A percentile compares a stretch with the other conserved stretches of the same genome.
Conservation (phyloP, 1,140 invertebrate genomes). For the Pygmarrhopalites habei region DNA sequence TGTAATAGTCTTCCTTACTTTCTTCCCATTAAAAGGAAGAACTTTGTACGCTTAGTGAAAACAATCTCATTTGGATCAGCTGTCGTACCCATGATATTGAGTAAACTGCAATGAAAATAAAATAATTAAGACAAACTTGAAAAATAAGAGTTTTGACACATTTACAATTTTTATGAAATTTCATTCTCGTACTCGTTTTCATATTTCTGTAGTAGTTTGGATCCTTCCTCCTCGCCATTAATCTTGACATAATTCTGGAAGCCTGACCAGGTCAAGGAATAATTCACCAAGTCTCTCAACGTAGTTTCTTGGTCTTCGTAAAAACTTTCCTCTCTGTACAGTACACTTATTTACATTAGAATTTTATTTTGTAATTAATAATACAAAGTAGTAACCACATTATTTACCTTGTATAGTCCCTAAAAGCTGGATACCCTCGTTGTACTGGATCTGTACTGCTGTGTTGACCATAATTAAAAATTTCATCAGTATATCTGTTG, state of each 20-base stretch:
- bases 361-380: too few relatives aligned
- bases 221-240: slow-evolving; percentile 22
- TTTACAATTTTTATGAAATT: too few relatives aligned
- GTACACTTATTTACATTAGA: too few relatives aligned
- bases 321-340: slow-evolving; percentile 31
- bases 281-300: slow-evolving; percentile 19
- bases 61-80: too few relatives aligned
- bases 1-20: too few relatives aligned
- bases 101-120: too few relatives aligned
- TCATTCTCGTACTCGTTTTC: slow-evolving; percentile 19
- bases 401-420: slow-evolving; percentile 11
- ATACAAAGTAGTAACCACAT: too few relatives aligned
- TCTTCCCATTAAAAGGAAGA: too few relatives aligned
- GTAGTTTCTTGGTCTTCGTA: slow-evolving; percentile 28
- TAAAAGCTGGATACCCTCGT: neutral
- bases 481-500: slow-evolving; percentile 17
- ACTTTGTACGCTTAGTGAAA: too few relatives aligned
- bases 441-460: neutral
- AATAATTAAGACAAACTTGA: too few relatives aligned
- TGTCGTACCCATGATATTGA: too few relatives aligned
- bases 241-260: slow-evolving; percentile 20
- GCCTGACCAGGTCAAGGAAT: slow-evolving; percentile 30
- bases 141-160: too few relatives aligned
- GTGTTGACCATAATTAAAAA: slow-evolving; percentile 1
- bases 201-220: slow-evolving; percentile 14